Conservation (phyloP, 2,888 invertebrate genomes). For the Pseudoips prasinana region DNA sequence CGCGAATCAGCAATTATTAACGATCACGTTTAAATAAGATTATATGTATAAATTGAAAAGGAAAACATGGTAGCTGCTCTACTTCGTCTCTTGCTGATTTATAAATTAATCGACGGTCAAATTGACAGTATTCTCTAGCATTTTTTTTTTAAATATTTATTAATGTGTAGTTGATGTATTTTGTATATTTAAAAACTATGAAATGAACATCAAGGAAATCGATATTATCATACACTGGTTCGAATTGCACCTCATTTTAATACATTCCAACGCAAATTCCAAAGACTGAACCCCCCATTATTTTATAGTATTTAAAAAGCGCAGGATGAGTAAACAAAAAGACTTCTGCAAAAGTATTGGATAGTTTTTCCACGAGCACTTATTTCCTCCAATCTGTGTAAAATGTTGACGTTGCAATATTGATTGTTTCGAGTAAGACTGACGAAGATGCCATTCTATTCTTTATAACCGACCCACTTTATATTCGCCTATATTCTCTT, state of each 20-base stretch:
- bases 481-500: slow-evolving; percentile 24
- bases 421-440: slow-evolving; percentile 27
- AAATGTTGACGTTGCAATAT: slow-evolving; percentile 21
- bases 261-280: slow-evolving; percentile 40
- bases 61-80: too few relatives aligned
- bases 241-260: slow-evolving; percentile 11
- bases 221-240: slow-evolving; percentile 10
- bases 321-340: slow-evolving; percentile 22
- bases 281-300: slow-evolving; percentile 44
- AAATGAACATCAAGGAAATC: slow-evolving; percentile 13
- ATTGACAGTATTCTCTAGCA: slow-evolving; percentile 12
- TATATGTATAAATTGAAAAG: too few relatives aligned
- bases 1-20: too few relatives aligned
- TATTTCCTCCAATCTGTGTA: too few relatives aligned
- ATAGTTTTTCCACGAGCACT: too few relatives aligned
- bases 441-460: slow-evolving; percentile 33
- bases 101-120: background rate
- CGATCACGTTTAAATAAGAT: too few relatives aligned
- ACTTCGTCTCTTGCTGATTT: too few relatives aligned
- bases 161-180: background rate
- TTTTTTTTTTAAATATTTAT: slow-evolving; percentile 6
- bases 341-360: too few relatives aligned
- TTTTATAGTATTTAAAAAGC: slow-evolving; percentile 30
- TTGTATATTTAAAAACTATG: slow-evolving; percentile 1
- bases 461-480: slow-evolving; percentile 19